A percentile compares a stretch with the other conserved stretches of the same genome.
Conservation (phyloP, 1,140 invertebrate species). For the Monochamus saltuarius region DNA sequence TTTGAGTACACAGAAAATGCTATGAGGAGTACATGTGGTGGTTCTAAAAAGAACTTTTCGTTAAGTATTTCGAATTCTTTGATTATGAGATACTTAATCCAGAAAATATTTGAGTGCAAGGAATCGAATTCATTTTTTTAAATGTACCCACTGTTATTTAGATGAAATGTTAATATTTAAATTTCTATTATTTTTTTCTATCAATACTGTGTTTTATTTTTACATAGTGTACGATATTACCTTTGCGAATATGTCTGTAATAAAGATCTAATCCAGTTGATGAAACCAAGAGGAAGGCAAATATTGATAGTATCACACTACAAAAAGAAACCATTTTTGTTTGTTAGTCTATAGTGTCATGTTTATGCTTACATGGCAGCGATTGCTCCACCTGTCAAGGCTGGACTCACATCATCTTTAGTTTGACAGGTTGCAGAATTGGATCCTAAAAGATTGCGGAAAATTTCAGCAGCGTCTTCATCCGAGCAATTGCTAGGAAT, state of each 20-base stretch:
- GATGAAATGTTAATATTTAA: too few species aligned
- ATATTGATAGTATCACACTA: conserved; percentile 9
- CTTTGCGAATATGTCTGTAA: not conserved
- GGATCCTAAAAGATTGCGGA: not conserved
- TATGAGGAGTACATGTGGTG: too few species aligned
- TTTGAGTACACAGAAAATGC: conserved; percentile 52
- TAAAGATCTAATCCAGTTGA: conserved; percentile 16
- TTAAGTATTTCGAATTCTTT: too few species aligned
- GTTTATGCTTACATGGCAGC: conserved; percentile 15
- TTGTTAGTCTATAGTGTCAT: too few species aligned
- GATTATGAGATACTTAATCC: too few species aligned
- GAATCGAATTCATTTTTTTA: too few species aligned
- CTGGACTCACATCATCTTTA: conserved; percentile 4
- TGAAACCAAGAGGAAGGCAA: not conserved
- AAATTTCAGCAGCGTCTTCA: not conserved
- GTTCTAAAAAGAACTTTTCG: too few species aligned
- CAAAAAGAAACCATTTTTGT: conserved; percentile 21
- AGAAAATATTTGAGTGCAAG: too few species aligned
- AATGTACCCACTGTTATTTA: too few species aligned
- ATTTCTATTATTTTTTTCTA: too few species aligned
- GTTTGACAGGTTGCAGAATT: conserved; percentile 16
- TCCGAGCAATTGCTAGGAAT: conserved; percentile 7
- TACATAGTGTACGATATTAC: too few species aligned
- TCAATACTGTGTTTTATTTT: too few species aligned
- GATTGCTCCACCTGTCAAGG: conserved; percentile 13